phyloP scores from a whole-genome alignment of 2,113 vertebrate genomes.

The Globicephala melas region DNA sequence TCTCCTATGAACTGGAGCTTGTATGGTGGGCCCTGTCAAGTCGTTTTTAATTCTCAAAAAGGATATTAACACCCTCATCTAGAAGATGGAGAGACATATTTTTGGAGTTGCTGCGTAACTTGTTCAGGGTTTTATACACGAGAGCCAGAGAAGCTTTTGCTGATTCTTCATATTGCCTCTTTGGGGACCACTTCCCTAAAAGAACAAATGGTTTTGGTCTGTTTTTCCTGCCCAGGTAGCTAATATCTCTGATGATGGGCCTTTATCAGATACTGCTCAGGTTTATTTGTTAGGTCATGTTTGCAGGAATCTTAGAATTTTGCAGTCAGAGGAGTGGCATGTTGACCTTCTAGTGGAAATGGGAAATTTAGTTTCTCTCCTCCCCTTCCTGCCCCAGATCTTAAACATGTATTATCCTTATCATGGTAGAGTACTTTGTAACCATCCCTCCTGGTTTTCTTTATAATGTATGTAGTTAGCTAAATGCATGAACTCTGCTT shows the following conservation, averaged over 20 bases:
- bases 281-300: neutral
- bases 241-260: neutral
- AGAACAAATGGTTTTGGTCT: neutral
- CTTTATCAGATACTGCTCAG: neutral
- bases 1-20: neutral
- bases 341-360: neutral
- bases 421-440: neutral
- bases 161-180: neutral
- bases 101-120: neutral
- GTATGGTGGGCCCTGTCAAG: neutral
- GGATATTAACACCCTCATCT: neutral
- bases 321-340: neutral
- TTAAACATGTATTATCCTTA: neutral
- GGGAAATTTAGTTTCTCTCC: neutral
- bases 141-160: neutral
- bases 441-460: conserved; percentile 38
- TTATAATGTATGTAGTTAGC: conserved; percentile 16
- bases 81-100: neutral
- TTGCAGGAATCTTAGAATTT: neutral
- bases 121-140: neutral
- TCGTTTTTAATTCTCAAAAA: neutral
- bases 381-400: neutral
- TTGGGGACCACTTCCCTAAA: neutral
- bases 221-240: neutral
- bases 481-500: conserved; percentile 25